Evolutionary conservation across 1,140 invertebrate species (phyloP), one percentile per base, ranked within the genome.

Genomic region (Hetaerina americana): DNA sequence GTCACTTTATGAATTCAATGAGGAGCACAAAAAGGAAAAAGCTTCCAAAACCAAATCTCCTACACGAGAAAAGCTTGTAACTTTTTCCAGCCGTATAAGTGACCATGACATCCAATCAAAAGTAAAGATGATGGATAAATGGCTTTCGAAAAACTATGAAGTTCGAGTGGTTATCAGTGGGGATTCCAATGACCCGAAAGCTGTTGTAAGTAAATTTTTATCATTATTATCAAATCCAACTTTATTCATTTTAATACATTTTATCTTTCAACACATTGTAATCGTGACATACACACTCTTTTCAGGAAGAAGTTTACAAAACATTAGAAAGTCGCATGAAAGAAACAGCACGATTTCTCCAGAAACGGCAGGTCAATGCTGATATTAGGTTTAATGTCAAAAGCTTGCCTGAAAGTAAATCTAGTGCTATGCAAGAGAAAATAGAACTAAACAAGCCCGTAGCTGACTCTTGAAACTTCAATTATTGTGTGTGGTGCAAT

Each of bases 31-130:
- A 66, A 81, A 83, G 26, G 40, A 76, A 75, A 27, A 57, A 68
- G 71, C 74, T 57, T 77, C 72, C 76, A 74, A 75, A 73, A 71
- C 72, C 57, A 27, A 75, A 29, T 15, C 68, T 29, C 74, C 81
- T 6, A 87, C 85, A 79, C 83, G 82, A 27, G 82, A 86, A 71
- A 89, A 89, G 78, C 75, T 88, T 0, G 72, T 89, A 2, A 83
- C 84, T 0, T 76, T 90, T 26, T 85, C 85, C 12, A 79, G 82
- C 0, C 85, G 84, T 74, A 90, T 90, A 69, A 81, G 78, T 2
- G 81, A 88, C 26, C 84, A 90, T 79, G 89, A 90, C 79, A 80
- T 90, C 66, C 79, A 82, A 74, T 84, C 82, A 12, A 82, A 84
- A 70, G 75, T 87, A 0, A 89, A 84, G 72, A 89, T 87, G 76